A percentile compares a stretch with the other conserved stretches of the same genome.
Conservation (phyloP, 2,888 invertebrate genomes). For the Macrosoma leucophasiata region DNA sequence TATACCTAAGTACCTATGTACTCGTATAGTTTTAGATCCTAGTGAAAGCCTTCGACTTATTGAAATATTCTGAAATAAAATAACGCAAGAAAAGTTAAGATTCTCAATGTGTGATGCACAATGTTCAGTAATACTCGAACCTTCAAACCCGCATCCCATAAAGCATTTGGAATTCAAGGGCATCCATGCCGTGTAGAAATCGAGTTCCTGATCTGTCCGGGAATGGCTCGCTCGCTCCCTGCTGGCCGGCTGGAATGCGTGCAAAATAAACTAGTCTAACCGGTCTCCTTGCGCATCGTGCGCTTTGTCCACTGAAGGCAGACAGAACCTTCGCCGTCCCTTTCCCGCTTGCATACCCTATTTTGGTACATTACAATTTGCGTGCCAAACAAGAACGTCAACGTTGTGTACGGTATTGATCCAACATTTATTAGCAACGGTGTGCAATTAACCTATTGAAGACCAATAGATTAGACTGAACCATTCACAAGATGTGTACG, state of each 20-base stretch:
- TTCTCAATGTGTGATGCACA: too few species aligned
- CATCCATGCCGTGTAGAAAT: conserved; percentile 46
- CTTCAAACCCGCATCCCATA: conserved; percentile 34
- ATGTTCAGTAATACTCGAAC: conserved; percentile 36
- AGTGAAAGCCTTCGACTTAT: too few species aligned
- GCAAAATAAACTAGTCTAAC: conserved; percentile 73
- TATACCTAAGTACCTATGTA: too few species aligned
- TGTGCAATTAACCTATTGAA: conserved; percentile 14
- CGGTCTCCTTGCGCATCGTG: conserved; percentile 59
- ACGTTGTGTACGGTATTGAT: conserved; percentile 25
- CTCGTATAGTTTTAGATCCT: too few species aligned
- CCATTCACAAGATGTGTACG: conserved; percentile 14
- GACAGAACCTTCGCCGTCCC: conserved; percentile 47
- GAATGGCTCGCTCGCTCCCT: conserved; percentile 63
- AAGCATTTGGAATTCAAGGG: conserved; percentile 55
- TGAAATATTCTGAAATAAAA: too few species aligned
- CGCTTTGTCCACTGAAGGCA: conserved; percentile 46
- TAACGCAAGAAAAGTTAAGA: too few species aligned
- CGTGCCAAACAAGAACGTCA: conserved; percentile 25
- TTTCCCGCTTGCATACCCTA: conserved; percentile 31
- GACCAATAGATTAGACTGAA: conserved; percentile 13
- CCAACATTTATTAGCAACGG: conserved; percentile 24
- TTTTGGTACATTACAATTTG: conserved; percentile 21
- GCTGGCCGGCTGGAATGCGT: conserved; percentile 64
- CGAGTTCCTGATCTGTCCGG: conserved; percentile 57